Evolutionary conservation across 37 sponge, comb jelly and placozoan species (phyloP), one percentile per base, ranked within the genome.

Genomic region (Hormiphora californensis): DNA sequence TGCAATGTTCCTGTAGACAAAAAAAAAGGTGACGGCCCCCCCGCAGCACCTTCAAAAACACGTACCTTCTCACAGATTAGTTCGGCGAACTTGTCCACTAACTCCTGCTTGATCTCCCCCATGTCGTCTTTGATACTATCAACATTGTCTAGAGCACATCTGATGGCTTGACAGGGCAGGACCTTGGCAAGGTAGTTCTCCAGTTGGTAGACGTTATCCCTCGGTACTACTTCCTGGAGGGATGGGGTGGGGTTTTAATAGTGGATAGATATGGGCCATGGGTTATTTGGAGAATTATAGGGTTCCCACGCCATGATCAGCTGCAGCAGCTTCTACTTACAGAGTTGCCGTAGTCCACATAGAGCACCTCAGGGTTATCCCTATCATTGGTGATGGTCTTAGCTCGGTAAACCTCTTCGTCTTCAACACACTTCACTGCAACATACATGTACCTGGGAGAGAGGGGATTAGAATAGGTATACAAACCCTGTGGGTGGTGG

Each of bases 281-380:
- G 9, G 53, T 49, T 9, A 49, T 49, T 17, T 17, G 53, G 53
- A 17, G 53, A 49, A 49, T 49, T 17, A 17, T 17, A 49, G n/a
- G n/a, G 15, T 49, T 17, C 53, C 15, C 12, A 15, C 9, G 53
- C 53, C 12, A 17, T 9, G 53, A 49, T 49, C 15, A 49, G 53
- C 12, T 49, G 15, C 53, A 49, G 53, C 53, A 15, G 12, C 9
- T 49, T 49, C 15, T 49, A 15, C 9, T 49, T 49, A 17, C 53
- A 21, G 11, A 21, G 62, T 59, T 59, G 11, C 62, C 62, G 62
- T 59, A 59, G 62, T 59, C 62, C 62, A 59, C 62, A 27, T 59
- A 59, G n/a, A 17, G 5, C n/a, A 59, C n/a, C 5, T n/a, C 25
- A 17, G 62, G 62, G 27, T 7, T 17, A 27, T 59, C 22, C 22